phyloP scores from a whole-genome alignment of 2,888 invertebrate species.

The Aethes cnicana region DNA sequence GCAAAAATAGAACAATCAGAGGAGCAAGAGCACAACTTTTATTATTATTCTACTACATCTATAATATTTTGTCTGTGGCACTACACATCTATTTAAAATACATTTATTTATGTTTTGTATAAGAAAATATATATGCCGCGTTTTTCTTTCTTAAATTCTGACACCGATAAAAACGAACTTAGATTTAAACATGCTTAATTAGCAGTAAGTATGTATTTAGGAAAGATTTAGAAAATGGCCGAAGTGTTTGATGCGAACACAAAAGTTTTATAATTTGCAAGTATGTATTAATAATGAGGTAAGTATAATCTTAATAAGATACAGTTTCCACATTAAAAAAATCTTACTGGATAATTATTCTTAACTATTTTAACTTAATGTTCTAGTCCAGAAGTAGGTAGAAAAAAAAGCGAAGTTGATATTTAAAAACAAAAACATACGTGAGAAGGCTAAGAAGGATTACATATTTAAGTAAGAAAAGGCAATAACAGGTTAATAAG shows the following conservation, averaged over 20 bases:
- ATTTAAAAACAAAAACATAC: too few relatives aligned
- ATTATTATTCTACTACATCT: slow-evolving; percentile 12
- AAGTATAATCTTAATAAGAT: too few relatives aligned
- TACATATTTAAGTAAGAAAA: slow-evolving; percentile 37
- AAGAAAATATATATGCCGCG: slow-evolving; percentile 14
- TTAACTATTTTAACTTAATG: too few relatives aligned
- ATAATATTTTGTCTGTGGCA: slow-evolving; percentile 16
- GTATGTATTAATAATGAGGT: too few relatives aligned
- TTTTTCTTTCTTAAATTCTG: slow-evolving; percentile 1
- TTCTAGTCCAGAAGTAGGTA: too few relatives aligned
- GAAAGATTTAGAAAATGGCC: too few relatives aligned
- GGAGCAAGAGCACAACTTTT: slow-evolving; percentile 6
- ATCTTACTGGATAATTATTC: too few relatives aligned
- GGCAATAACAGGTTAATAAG: slow-evolving; percentile 42
- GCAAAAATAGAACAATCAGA: background rate
- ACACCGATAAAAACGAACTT: background rate
- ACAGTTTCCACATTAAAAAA: too few relatives aligned
- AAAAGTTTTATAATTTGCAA: too few relatives aligned
- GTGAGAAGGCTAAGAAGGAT: slow-evolving; percentile 4
- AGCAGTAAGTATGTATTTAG: too few relatives aligned
- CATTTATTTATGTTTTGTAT: slow-evolving; percentile 10
- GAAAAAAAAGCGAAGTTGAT: too few relatives aligned
- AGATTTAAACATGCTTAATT: background rate
- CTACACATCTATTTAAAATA: slow-evolving; percentile 26
- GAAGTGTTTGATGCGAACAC: too few relatives aligned